Percentiles rank a stretch among this genome's conserved stretches.
Evolutionary conservation across 2,113 vertebrate genomes (phyloP).

Genomic region (Mesitornis unicolor): DNA sequence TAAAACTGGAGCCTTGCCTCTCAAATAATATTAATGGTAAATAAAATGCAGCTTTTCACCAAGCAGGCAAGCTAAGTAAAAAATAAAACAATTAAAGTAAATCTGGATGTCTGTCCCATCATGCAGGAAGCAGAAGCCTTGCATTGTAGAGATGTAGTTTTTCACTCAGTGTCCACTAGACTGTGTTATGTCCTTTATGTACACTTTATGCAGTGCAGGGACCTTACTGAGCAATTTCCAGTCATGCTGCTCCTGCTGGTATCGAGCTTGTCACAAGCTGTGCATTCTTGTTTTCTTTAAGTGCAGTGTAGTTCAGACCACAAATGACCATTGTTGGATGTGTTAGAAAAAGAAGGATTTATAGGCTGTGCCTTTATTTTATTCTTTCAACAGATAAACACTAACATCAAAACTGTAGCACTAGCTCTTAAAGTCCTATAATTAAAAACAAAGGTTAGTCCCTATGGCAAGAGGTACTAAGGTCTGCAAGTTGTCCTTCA

Average conservation of each 20-base stretch:
- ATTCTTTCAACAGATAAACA: constrained; percentile 36
- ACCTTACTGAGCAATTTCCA: neutral
- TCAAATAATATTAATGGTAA: constrained; percentile 15
- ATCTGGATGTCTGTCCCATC: neutral
- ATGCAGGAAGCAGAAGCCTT: neutral
- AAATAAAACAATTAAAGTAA: neutral
- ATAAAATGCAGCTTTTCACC: constrained; percentile 20
- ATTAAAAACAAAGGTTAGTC: constrained; percentile 61
- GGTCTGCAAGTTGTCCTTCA: constrained; percentile 59
- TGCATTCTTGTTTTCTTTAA: neutral
- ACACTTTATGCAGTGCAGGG: neutral
- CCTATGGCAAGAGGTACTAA: neutral
- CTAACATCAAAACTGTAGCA: constrained; percentile 45
- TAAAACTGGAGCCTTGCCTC: constrained; percentile 31
- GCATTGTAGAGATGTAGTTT: neutral
- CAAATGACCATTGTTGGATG: constrained; percentile 48
- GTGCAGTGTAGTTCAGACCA: constrained; percentile 12
- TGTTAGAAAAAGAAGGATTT: constrained; percentile 59
- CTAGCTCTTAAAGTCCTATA: constrained; percentile 15
- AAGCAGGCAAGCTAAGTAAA: neutral
- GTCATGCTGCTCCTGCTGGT: neutral
- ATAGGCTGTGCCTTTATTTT: neutral
- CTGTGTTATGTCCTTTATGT: neutral
- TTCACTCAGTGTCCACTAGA: neutral
- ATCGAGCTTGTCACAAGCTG: neutral